Base-by-base conservation (phyloP, 2,113 vertebrate genomes). In the Trematomus loennbergii region DNA sequence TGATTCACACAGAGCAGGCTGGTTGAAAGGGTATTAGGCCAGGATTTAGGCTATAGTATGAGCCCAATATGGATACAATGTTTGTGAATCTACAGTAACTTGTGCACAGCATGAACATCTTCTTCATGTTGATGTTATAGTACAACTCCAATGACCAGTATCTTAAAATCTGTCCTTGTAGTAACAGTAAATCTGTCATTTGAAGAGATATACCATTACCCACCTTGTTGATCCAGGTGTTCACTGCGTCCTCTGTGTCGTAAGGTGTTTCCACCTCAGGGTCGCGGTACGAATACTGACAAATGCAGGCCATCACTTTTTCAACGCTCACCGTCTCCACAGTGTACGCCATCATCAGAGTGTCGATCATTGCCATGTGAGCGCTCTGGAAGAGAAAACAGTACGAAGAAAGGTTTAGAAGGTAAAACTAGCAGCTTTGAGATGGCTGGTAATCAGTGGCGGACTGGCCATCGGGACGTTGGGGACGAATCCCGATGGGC, bases 201-300 rank as follows among this genome's bases (percentile, higher is more conserved):
- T 40, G 40, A 53, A 17, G 36, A 53, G 1, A 52, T 50, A 50
- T 40, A 11, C 22, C 46, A 36, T 69, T 13, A 82, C 90, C 0
- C 45, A 99, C 98, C 97, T 97, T 99, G 87, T 99, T 99, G 85
- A 99, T 97, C 98, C 98, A 99, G 90, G 95, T 97, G 91, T 95
- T 96, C 81, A 98, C 92, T 5, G 96, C 96, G 65, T 98, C 98
- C 86, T 98, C 98, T 0, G 97, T 97, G 89, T 98, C 97, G 45
- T 98, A 99, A 13, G 97, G 98, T 1, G 96, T 88, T 57, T 98
- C 98, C 10, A 94, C 91, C 61, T 97, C 96, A 59, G 96, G 94
- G 71, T 96, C 93, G 83, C 94, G 94, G 25, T 96, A 88, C 4
- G 96, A 96, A 89, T 99, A 97, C 89, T 96, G 96, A 75, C 94